These are phyloP conservation scores for Nasonovia ribisnigri DNA, from an alignment of 2,888 invertebrate genomes.

Conservation along the genomic window DNA sequence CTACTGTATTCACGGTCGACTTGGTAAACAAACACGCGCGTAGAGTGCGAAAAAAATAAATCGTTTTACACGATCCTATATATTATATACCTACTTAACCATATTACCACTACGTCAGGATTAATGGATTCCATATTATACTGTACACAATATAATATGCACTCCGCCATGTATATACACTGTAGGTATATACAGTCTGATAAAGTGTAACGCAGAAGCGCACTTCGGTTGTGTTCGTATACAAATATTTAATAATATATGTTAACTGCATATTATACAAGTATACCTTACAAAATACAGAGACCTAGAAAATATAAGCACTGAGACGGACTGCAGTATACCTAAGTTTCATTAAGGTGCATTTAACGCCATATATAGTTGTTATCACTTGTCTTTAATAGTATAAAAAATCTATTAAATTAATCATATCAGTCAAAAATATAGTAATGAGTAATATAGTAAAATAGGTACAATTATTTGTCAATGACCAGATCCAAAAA, in stretches of 20 bases:
- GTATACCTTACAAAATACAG: background rate
- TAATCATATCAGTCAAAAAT: background rate
- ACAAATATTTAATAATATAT: background rate
- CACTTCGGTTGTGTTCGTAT: background rate
- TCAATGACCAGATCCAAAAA: background rate
- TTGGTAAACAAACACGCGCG: conserved; percentile 27
- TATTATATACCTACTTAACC: background rate
- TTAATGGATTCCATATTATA: conserved; percentile 37
- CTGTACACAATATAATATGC: background rate
- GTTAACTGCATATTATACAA: background rate
- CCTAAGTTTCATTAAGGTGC: background rate
- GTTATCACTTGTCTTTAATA: background rate
- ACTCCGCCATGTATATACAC: no score
- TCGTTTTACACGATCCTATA: conserved; percentile 38
- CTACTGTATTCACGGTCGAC: background rate
- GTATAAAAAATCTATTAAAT: background rate
- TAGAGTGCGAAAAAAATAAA: conserved; percentile 51
- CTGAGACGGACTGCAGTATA: background rate
- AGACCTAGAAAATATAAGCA: background rate
- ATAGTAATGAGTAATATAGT: background rate
- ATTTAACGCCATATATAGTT: background rate
- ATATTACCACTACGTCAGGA: background rate
- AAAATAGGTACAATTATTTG: background rate
- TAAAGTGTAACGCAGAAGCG: background rate
- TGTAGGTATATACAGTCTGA: no score